Evolutionary conservation across 2,888 invertebrate species (phyloP).

Genomic region (Himalopsyche japonica): DNA sequence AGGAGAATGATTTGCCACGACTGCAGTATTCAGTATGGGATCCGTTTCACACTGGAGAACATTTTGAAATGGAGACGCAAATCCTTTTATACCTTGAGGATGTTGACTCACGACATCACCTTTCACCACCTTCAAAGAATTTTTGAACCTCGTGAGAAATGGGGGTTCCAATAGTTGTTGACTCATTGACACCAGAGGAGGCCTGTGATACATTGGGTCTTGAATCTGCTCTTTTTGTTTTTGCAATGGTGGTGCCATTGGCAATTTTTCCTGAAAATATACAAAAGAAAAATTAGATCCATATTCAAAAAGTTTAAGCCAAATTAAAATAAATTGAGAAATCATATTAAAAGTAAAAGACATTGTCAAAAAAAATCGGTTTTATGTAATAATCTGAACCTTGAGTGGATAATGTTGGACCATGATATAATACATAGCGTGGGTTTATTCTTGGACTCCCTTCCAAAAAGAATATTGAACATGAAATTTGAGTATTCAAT

Average conservation of each 20-base stretch:
- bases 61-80: not conserved
- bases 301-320: not conserved
- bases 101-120: not conserved
- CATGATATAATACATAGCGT: no score
- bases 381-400: no score
- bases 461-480: no score
- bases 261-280: slow-evolving; percentile 22
- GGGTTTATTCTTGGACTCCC: no score
- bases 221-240: not conserved
- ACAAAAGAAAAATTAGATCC: not conserved
- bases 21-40: slow-evolving; percentile 25
- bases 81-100: not conserved
- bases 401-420: no score
- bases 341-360: not conserved
- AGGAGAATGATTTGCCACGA: slow-evolving; percentile 2
- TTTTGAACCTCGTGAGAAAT: not conserved
- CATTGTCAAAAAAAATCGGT: no score
- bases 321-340: not conserved
- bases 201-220: not conserved
- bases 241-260: not conserved
- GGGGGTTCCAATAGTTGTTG: not conserved
- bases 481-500: no score
- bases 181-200: not conserved
- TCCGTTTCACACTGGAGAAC: slow-evolving; percentile 28
- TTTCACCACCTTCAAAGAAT: not conserved